Evolutionary conservation across 1,140 invertebrate genomes (phyloP), one percentile per base, ranked within the genome.

Genomic region (Drosophila baimaii): DNA sequence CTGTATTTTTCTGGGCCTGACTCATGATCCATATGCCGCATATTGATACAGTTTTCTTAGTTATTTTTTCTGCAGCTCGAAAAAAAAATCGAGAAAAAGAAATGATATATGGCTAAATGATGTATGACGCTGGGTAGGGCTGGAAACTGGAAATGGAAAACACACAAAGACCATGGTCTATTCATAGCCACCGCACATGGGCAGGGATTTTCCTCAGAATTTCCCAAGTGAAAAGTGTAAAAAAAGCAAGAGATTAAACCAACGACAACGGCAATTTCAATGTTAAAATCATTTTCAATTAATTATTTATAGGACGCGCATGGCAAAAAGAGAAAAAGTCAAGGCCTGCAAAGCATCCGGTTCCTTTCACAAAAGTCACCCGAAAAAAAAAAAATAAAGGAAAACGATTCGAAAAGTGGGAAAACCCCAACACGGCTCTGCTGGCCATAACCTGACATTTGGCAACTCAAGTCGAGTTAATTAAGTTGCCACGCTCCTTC

Each of bases 311-410:
- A 64, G 77, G 49, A 35, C 39, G 41, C 46, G 55, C 52, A 59
- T 37, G 17, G 31, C 44, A 52, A 52, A 54, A 23, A 49, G 17
- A 31, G 23, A 76, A 31, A 65, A 44, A 76, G 61, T 65, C 72
- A 76, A 76, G 54, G 31, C 59, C 25, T 49, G 39, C 21, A 64
- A 46, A 29, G 49, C 65, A 70, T 47, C 33, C 54, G 57, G 51
- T 86, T 86, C 82, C 81, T 85, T 85, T 86, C 78, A 79, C 80
- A 77, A 77, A 63, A 37, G 25, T 54, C 15, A n/a, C 21, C 44
- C 29, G 6, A 58, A 58, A 66, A 51, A 37, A 23, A 21, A 10
- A 10, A 12, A 17, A 47, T n/a, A 10, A 13, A 37, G 21, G 23
- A 47, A 41, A 43, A n/a, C 19, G 15, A 9, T 21, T 23, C 0